Base-by-base conservation (phyloP, 1,140 invertebrate genomes). In the Campoletis sonorensis region DNA sequence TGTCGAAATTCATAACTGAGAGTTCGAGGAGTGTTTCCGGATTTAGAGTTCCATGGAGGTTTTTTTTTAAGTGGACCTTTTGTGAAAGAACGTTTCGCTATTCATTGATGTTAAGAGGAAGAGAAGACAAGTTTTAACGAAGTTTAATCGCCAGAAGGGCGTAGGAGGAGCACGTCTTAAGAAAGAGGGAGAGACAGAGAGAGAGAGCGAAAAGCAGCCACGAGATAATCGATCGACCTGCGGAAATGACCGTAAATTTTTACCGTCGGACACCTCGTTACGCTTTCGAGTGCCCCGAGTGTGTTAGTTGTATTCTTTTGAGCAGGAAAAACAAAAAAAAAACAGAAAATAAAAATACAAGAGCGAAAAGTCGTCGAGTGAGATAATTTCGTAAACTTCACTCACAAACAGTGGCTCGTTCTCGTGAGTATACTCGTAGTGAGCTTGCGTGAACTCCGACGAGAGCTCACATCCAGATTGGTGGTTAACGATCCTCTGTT, bases 181-280 rank as follows among this genome's bases (percentile, higher is more conserved):
- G 54, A 79, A 67, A 67, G 16, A 64, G 54, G 27, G 45, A 67
- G 58, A 58, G 13, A 21, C 40, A 33, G 21, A 49, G 45, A 67
- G 58, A 58, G 13, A 21, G 72, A 33, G 21, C 30, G 23, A 75
- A 11, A 37, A 37, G 68, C 26, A 33, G 30, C 30, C 16, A 37
- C 26, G 72, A 30, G 72, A 75, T 75, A 75, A 75, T 75, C 72
- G 72, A 75, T 75, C 45, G 72, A 51, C n/a, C 45, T 75, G 72
- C 49, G 72, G 49, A 75, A 75, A 75, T 75, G 72, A 75, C 72
- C 72, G 72, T 54, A 75, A 75, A 75, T 75, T 75, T 75, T 51
- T n/a, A 49, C 70, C 70, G 21, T 51, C 49, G 45, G 72, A 75
- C 72, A 51, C 40, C 72, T 75, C 72, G 72, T 75, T 75, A 26